phyloP scores from a whole-genome alignment of 2,888 invertebrate species.

The Drosophila affinis region DNA sequence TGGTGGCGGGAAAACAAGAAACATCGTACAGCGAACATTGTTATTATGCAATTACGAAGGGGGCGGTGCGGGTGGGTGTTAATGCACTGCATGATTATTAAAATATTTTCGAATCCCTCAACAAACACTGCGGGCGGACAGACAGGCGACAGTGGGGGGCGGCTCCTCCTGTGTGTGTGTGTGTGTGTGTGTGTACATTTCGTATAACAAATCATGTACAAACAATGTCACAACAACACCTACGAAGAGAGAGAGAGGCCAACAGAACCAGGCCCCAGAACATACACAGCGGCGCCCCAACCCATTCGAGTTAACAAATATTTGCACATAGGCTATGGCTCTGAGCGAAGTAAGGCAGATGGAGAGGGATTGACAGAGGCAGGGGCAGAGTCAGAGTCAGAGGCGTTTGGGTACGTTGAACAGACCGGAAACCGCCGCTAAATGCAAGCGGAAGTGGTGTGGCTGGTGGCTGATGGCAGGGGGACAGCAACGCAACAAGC shows the following conservation, averaged over 20 bases:
- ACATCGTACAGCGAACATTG: constrained; percentile 55
- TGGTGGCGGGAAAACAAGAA: constrained; percentile 39
- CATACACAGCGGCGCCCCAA: background rate
- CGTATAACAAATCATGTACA: constrained; percentile 74
- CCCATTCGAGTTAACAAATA: constrained; percentile 59
- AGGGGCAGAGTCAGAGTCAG: background rate
- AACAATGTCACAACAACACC: constrained; percentile 67
- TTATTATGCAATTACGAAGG: constrained; percentile 74
- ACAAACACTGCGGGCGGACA: constrained; percentile 10
- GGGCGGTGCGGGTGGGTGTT: constrained; percentile 56
- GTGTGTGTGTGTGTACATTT: constrained; percentile 54
- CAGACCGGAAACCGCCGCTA: constrained; percentile 45
- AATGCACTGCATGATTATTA: constrained; percentile 72
- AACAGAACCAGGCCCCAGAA: background rate
- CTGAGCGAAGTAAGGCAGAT: background rate
- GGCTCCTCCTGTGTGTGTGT: constrained; percentile 1
- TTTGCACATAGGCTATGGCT: constrained; percentile 48
- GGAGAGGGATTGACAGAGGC: background rate
- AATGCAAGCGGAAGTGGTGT: constrained; percentile 37
- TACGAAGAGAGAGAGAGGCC: constrained; percentile 24
- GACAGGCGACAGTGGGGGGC: background rate
- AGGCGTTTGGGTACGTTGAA: background rate
- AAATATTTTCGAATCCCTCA: constrained; percentile 59
- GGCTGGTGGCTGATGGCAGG: background rate
- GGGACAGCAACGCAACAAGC: constrained; percentile 23